Evolutionary conservation across 1,140 invertebrate genomes (phyloP), one percentile per base, ranked within the genome.

Genomic region (Drosophila nigrodunni): DNA sequence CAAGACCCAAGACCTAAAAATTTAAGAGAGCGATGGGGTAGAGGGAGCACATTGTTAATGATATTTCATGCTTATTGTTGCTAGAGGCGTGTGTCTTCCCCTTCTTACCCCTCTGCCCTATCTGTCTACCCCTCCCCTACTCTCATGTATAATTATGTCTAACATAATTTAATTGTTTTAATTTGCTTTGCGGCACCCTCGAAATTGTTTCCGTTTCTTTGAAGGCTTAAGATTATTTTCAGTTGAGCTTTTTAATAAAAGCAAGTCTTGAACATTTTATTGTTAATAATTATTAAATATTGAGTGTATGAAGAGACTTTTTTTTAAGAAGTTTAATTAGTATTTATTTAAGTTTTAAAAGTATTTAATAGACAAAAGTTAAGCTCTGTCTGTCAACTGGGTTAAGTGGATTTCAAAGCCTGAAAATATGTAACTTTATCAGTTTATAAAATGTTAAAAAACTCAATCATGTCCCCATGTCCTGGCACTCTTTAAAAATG

Each of bases 131-230:
- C 43, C 34, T 8, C 18, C 41, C 8, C 21, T 30, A 18, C 43
- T 49, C 54, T 50, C 70, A 49, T 21, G 39, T 50, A 77, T 68
- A 82, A 82, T 82, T 82, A 82, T 82, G 71, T 68, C 52, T 66
- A 72, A 58, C 61, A 82, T 82, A 64, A 82, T 82, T 82, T 82
- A 82, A 82, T 82, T 82, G 75, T 78, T 82, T 82, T 59, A 78
- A 82, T 82, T 82, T 82, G 39, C 21, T 73, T 54, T 35, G 43
- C n/a, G 61, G 69, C 52, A 72, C 70, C 62, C 59, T 43, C 50
- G 30, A 73, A 41, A 61, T 61, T 41, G 4, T 72, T 41, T 65
- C 61, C 52, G 50, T 58, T 65, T 46, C 18, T 57, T 57, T 39
- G 25, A 11, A 34, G 3, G 25, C 49, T 34, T 34, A 54, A 34